These are phyloP conservation scores for Pseudomyrmex sp. DNA, from an alignment of 1,140 invertebrate genomes.

Conservation along the genomic window DNA sequence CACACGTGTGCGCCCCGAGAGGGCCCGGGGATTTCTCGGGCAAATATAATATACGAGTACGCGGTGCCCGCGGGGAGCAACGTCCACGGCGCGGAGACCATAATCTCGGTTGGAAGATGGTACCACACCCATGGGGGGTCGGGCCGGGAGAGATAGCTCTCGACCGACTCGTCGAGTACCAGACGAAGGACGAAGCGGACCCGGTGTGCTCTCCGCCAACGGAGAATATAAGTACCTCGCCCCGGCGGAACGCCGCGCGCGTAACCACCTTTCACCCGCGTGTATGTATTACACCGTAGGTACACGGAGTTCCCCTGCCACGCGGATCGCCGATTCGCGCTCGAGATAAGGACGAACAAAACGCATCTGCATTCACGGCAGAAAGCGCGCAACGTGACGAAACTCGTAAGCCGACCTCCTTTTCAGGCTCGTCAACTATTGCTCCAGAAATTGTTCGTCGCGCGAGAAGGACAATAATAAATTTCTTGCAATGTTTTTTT, in stretches of 20 bases:
- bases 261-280: slow-evolving; percentile 61
- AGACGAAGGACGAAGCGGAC: slow-evolving; percentile 43
- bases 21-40: slow-evolving; percentile 61
- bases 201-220: neutral
- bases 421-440: too few relatives aligned
- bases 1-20: slow-evolving; percentile 37
- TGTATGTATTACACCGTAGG: slow-evolving; percentile 41
- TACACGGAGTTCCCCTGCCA: slow-evolving; percentile 18
- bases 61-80: slow-evolving; percentile 67
- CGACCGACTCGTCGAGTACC: slow-evolving; percentile 9
- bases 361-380: slow-evolving; percentile 17
- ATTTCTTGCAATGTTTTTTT: neutral
- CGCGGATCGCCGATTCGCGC: slow-evolving; percentile 15
- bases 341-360: slow-evolving; percentile 39
- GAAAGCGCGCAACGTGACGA: slow-evolving; percentile 14
- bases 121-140: slow-evolving; percentile 78
- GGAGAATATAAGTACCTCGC: slow-evolving; percentile 33
- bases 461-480: neutral
- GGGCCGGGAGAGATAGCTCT: slow-evolving; percentile 54
- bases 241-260: slow-evolving; percentile 12
- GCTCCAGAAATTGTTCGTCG: neutral
- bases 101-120: slow-evolving; percentile 73
- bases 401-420: neutral
- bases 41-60: slow-evolving; percentile 75
- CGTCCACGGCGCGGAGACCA: slow-evolving; percentile 67